Evolutionary conservation across 2,797 vertebrate genomes (phyloP), one percentile per base, ranked within the genome.

Genomic region (Cirrhinus molitorella): DNA sequence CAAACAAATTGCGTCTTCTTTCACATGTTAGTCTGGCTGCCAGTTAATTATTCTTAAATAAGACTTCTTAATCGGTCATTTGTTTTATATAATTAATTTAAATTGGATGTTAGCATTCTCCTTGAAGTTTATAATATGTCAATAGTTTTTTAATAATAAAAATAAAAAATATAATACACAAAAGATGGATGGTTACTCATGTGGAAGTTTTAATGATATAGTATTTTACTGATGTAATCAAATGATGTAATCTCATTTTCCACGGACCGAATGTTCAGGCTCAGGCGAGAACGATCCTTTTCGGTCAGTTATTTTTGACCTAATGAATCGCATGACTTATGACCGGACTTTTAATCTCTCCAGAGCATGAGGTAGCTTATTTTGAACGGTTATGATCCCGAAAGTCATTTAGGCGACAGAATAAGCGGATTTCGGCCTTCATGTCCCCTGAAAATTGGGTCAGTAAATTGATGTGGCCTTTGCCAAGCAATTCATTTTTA

Each of bases 391-490:
- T 87, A 43, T 85, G 83, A 86, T 87, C 87, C 86, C 82, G 21
- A 85, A 83, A 75, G 84, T 88, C 73, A 91, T 91, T 91, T 88
- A 84, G 16, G 87, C 82, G 45, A 86, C 84, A 59, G 88, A 85
- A 87, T 85, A 89, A 79, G 85, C 89, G 85, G 87, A 92, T 93
- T 94, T 89, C 72, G 83, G 88, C 84, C 87, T 87, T 88, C 86
- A 83, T 86, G 51, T 86, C 88, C 55, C 45, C 77, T 63, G 83
- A 49, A 91, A 94, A 94, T 89, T 90, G 86, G 91, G 90, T 93
- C 92, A 93, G 89, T 93, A 91, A 92, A 92, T 92, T 89, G 87
- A 87, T 91, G 89, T 90, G 71, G 76, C 25, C 81, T 87, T 78
- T 85, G 81, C 85, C 86, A 91, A 89, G 88, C 88, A 90, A 92